A percentile compares a stretch with the other conserved stretches of the same genome.
phyloP scores from a whole-genome alignment of 2,797 vertebrate species.

The Pangasius djambal region DNA sequence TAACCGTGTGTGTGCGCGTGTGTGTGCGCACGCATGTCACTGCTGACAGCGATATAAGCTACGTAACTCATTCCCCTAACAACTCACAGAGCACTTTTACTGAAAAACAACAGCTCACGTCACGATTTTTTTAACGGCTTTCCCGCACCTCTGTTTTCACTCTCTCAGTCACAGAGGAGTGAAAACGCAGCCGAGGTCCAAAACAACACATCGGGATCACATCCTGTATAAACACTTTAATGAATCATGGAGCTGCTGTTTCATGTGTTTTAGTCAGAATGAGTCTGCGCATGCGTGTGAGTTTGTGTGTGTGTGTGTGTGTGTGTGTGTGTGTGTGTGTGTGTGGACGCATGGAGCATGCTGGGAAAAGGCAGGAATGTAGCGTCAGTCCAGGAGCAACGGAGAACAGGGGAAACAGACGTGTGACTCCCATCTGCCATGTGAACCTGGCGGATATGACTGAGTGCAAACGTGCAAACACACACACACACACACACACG shows the following conservation, averaged over 20 bases:
- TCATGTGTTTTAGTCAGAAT: conserved; percentile 40
- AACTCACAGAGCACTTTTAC: not conserved
- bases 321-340: conserved; percentile 32
- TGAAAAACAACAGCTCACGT: not conserved
- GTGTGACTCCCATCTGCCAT: conserved; percentile 63
- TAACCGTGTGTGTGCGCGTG: not conserved
- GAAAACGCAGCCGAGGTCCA: not conserved
- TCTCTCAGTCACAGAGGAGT: no score
- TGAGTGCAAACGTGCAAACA: conserved; percentile 51
- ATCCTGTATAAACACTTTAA: not conserved
- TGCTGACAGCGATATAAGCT: not conserved
- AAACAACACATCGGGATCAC: not conserved
- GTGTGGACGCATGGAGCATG: conserved; percentile 18
- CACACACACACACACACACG: conserved; percentile 22
- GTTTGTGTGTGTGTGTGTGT: conserved; percentile 3
- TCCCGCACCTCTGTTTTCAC: not conserved
- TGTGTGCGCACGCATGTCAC: not conserved
- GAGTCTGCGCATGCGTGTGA: conserved; percentile 24
- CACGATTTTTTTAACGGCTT: not conserved
- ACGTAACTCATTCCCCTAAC: not conserved
- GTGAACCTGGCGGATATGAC: conserved; percentile 56
- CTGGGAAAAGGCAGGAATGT: conserved; percentile 54
- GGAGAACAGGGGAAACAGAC: conserved; percentile 45
- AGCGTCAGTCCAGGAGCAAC: conserved; percentile 34
- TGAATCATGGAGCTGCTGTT: not conserved